A percentile compares a stretch with the other conserved stretches of the same genome.
Evolutionary conservation across 1,140 invertebrate species (phyloP).

Genomic region (Branchinecta lindahli): DNA sequence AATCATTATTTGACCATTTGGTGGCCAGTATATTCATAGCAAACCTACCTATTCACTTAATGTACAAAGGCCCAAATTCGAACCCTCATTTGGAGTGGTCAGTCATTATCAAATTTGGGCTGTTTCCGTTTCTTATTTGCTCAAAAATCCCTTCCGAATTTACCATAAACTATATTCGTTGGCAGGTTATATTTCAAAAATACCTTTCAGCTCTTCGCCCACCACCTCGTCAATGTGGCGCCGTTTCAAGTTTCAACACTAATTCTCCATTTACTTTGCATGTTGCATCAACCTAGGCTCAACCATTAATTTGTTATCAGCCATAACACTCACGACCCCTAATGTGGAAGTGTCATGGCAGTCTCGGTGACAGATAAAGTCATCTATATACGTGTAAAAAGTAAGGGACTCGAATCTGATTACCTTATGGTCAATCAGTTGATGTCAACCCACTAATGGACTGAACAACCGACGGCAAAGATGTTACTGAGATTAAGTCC

Average conservation of each 20-base stretch:
- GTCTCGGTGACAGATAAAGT: constrained; percentile 2
- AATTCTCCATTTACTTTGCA: background rate
- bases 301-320: constrained; percentile 7
- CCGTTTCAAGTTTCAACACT: background rate
- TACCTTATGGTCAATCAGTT: constrained; percentile 5
- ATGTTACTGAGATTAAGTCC: background rate
- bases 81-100: no score
- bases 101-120: no score
- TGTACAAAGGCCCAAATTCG: no score
- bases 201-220: background rate
- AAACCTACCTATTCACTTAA: no score
- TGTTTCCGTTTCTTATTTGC: no score
- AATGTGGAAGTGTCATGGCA: background rate
- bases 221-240: background rate
- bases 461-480: constrained; percentile 4
- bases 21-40: no score
- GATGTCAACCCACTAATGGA: constrained; percentile 6
- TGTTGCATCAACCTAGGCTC: background rate
- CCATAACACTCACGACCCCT: background rate
- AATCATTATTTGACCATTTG: no score
- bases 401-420: background rate
- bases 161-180: no score
- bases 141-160: no score
- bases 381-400: background rate
- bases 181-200: no score